Base-by-base conservation (phyloP, 2,797 vertebrate genomes). In the Poecilia picta region DNA sequence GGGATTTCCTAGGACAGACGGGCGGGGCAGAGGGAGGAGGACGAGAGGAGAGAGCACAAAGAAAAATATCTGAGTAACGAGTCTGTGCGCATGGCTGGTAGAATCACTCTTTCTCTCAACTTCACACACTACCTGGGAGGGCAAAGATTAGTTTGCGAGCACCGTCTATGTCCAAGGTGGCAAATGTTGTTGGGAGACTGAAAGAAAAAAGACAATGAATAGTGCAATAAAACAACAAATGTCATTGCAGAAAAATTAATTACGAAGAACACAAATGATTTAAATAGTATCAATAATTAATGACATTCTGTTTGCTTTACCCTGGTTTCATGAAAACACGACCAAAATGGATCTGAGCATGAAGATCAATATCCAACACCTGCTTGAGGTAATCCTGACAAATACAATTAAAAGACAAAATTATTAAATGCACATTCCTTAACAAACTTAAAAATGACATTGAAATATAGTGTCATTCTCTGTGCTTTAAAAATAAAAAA, bases 251-350 rank as follows among this genome's bases (percentile, higher is more conserved):
- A 23, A 73, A 43, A 33, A 18, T 70, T 15, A 15, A 70, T 15
- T 15, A n/a, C n/a, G 8, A 36, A 8, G 15, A 13, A 12, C 18
- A 25, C 12, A 46, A 46, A 46, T 36, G 2, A 70, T 31, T 51
- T 33, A 33, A 64, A 74, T 49, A 43, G 15, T 12, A 59, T 36
- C 45, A 31, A 18, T 23, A 74, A 72, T 59, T 20, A 81, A 81
- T 20, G 6, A 0, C 23, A 28, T 39, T 73, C 0, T 41, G 66
- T 77, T 79, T 75, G 64, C 86, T 72, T 89, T 76, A 95, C 94
- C 94, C 98, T 95, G 98, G 98, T 95, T 99, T 99, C 98, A 99
- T 99, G 93, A 99, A 99, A 94, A 99, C 98, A 87, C 98, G 97
- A 90, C 98, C 98, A 94, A 99, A 99, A 92, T 99, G 98, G 93